Percentiles rank a stretch among this genome's conserved stretches.
These are phyloP conservation scores for Triplophysa siluroides DNA, from an alignment of 2,113 vertebrate species.

Conservation along the genomic window DNA sequence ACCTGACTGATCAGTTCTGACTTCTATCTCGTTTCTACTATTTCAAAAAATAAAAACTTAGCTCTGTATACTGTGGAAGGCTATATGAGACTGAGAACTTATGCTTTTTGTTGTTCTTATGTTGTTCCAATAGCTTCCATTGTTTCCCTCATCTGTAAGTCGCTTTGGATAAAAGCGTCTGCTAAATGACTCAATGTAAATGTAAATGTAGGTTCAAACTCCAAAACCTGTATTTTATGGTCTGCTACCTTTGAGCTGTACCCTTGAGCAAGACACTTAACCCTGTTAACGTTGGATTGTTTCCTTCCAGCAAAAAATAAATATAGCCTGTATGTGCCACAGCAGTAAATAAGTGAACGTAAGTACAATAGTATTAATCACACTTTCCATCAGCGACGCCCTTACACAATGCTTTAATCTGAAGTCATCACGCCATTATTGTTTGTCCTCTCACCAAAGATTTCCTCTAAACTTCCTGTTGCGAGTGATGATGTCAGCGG, in stretches of 20 bases:
- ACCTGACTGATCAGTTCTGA: no score
- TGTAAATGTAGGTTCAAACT: conserved; percentile 26
- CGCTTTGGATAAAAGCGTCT: no score
- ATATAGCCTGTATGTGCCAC: neutral
- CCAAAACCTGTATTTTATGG: neutral
- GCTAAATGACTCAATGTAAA: no score
- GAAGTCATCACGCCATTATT: neutral
- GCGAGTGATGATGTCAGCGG: conserved; percentile 20
- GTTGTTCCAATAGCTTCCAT: no score
- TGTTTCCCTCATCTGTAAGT: no score
- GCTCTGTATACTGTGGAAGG: no score
- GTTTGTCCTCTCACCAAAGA: neutral
- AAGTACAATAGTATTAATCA: neutral
- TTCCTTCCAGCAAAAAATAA: neutral
- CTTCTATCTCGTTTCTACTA: no score
- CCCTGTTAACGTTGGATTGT: neutral
- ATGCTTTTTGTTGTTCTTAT: no score
- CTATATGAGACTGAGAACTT: no score
- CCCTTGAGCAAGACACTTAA: conserved; percentile 16
- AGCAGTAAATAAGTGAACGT: neutral
- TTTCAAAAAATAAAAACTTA: no score
- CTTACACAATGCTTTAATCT: neutral
- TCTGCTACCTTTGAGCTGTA: neutral
- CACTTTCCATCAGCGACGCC: neutral
- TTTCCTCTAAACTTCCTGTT: conserved; percentile 9